Conservation (phyloP, 1,140 invertebrate species). For the Hylaeus anthracinus region DNA sequence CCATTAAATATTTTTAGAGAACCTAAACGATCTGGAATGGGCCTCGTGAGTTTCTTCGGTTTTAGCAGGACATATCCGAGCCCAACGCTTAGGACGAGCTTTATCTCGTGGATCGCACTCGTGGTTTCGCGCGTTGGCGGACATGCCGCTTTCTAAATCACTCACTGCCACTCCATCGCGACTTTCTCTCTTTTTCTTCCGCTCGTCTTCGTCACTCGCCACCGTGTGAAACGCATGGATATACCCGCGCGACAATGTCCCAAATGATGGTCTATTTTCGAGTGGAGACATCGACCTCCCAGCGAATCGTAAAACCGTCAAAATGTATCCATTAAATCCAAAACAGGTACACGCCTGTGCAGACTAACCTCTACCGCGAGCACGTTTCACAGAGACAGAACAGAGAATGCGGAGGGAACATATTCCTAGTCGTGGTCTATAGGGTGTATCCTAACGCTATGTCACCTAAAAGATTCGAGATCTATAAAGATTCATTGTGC, state of each 20-base stretch:
- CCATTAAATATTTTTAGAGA: too few relatives aligned
- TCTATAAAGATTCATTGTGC: too few relatives aligned
- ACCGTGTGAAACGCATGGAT: neutral
- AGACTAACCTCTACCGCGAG: slow-evolving; percentile 20
- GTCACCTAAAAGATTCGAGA: too few relatives aligned
- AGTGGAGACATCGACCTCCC: slow-evolving; percentile 64
- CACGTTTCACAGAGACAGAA: neutral
- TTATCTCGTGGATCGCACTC: slow-evolving; percentile 69
- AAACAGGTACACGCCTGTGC: slow-evolving; percentile 50
- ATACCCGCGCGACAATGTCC: slow-evolving; percentile 61
- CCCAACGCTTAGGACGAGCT: slow-evolving; percentile 49
- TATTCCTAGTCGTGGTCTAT: neutral
- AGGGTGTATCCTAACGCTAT: too few relatives aligned
- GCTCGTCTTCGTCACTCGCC: slow-evolving; percentile 11
- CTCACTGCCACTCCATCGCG: slow-evolving; percentile 40
- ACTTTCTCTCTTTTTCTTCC: slow-evolving; percentile 56
- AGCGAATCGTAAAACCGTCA: slow-evolving; percentile 61
- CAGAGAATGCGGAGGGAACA: slow-evolving; percentile 12
- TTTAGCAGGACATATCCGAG: too few relatives aligned
- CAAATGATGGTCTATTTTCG: slow-evolving; percentile 71
- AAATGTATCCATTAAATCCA: slow-evolving; percentile 63
- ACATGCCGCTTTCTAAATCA: slow-evolving; percentile 72
- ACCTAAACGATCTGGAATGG: too few relatives aligned
- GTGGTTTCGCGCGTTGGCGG: slow-evolving; percentile 70
- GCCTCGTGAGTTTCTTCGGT: too few relatives aligned